Percentiles rank a stretch among this genome's conserved stretches.
phyloP scores from a whole-genome alignment of 2,888 invertebrate genomes.

The Drosophila limbata region DNA sequence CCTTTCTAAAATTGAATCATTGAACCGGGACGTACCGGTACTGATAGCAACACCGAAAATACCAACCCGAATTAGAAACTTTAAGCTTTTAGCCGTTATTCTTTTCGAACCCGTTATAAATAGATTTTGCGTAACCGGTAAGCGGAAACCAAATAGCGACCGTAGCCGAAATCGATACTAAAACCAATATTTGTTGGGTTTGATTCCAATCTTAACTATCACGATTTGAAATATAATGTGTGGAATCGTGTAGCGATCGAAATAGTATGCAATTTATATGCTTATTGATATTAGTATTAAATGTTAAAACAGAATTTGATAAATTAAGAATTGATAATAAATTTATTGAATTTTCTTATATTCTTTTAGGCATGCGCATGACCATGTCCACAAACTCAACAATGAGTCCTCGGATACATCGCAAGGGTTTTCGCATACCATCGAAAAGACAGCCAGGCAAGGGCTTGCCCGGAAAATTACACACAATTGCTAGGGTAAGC shows the following conservation, averaged over 20 bases:
- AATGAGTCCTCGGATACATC: constrained; percentile 89
- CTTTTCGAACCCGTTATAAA: no score
- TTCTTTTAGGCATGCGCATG: constrained; percentile 89
- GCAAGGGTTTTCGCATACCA: constrained; percentile 89
- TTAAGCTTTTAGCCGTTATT: no score
- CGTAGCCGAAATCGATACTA: no score
- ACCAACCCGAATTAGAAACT: no score
- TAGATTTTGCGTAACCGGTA: no score
- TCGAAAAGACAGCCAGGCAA: constrained; percentile 87
- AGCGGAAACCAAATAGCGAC: no score
- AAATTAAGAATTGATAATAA: not conserved
- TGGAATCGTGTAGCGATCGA: not conserved
- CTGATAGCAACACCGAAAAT: no score
- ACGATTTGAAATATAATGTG: not conserved
- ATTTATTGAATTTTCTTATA: not conserved
- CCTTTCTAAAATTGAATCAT: no score
- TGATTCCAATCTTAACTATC: no score
- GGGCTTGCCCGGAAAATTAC: constrained; percentile 85
- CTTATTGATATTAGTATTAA: not conserved
- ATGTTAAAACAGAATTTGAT: not conserved
- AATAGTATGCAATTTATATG: not conserved
- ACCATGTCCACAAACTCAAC: constrained; percentile 90
- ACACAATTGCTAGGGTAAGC: constrained; percentile 86
- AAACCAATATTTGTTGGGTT: no score
- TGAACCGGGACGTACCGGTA: no score